Evolutionary conservation across 2,888 invertebrate genomes (phyloP), one percentile per base, ranked within the genome.

Genomic region (Microplitis manilae): DNA sequence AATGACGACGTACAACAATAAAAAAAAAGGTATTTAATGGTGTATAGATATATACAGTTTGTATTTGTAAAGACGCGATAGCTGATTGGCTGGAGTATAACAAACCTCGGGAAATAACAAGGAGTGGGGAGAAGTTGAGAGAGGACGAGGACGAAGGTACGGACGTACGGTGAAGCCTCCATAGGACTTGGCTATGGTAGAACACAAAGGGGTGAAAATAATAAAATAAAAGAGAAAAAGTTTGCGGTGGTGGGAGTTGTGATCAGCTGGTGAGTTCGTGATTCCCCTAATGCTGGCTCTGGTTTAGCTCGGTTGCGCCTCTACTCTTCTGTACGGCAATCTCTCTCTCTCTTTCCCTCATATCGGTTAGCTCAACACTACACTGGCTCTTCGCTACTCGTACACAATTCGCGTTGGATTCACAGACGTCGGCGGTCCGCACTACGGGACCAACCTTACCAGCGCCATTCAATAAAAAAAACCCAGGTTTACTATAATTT

Each of bases 231-330:
- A n/a, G 40, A 61, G 20, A 38, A 39, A 20, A 70, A 30, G 50
- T 59, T 62, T 30, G 30, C 30, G 78, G 80, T 79, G 74, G 72
- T n/a, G 50, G 50, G 50, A 77, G 80, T 79, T 68, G 15, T 61
- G 72, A 85, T 85, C 85, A 85, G 85, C 85, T 85, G 85, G 75
- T 72, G 69, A 67, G 59, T 77, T 59, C 75, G 77, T 74, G 68
- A 41, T 75, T 17, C 68, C 38, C 8, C 40, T 73, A 68, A n/a
- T 64, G 17, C 13, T 50, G 50, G 50, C 50, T 50, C 50, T 50
- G 50, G 50, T 50, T 50, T 50, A 50, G 50, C 50, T 50, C 50
- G 9, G 50, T 50, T 9, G 50, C 50, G 50, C 50, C 50, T 50
- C 50, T 9, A 50, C 50, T 13, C 9, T 13, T 50, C 50, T 50